A percentile compares a stretch with the other conserved stretches of the same genome.
Evolutionary conservation across 1,140 invertebrate genomes (phyloP).

Genomic region (Fopius arisanus): DNA sequence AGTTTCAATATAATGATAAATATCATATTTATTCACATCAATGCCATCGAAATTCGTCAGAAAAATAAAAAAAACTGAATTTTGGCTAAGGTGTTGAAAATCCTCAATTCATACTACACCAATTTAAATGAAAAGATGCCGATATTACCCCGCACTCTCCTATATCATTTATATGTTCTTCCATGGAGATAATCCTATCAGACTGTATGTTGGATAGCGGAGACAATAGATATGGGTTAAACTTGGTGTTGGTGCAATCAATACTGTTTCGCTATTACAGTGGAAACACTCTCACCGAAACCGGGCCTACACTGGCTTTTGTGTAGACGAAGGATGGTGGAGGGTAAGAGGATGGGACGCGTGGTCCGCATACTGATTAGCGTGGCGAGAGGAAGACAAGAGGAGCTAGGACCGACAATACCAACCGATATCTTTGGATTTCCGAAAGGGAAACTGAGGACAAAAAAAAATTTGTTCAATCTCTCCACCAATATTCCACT

Average conservation of each 20-base stretch:
- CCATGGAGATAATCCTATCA: constrained; percentile 26
- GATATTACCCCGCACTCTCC: no score
- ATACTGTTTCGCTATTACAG: constrained; percentile 64
- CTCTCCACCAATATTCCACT: no score
- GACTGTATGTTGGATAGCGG: constrained; percentile 7
- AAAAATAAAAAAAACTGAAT: no score
- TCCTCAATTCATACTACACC: no score
- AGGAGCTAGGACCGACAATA: neutral
- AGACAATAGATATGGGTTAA: neutral
- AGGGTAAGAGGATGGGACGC: constrained; percentile 45
- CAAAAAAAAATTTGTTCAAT: neutral
- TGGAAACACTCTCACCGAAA: constrained; percentile 58
- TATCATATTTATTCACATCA: no score
- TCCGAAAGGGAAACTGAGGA: neutral
- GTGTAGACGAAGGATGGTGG: constrained; percentile 34
- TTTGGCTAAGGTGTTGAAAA: no score
- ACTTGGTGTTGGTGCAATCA: constrained; percentile 53
- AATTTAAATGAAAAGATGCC: no score
- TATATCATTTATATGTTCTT: no score
- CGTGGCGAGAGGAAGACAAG: constrained; percentile 5
- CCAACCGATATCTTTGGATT: neutral
- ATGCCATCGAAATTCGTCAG: no score
- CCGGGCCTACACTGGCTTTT: constrained; percentile 59
- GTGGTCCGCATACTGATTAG: constrained; percentile 64
- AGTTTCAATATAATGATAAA: no score